Conservation (phyloP, 2,888 invertebrate genomes). For the Luperina testacea region DNA sequence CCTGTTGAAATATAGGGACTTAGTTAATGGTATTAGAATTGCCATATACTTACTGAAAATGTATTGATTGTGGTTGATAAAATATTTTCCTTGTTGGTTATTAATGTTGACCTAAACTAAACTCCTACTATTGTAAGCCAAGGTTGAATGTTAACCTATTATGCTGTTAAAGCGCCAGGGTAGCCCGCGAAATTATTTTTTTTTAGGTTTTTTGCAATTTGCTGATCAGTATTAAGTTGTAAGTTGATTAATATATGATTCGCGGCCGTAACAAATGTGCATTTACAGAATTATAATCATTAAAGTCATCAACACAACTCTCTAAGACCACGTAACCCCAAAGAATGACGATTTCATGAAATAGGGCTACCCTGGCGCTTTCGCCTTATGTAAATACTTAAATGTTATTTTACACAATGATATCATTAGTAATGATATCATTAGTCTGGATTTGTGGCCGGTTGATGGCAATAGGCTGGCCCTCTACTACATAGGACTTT, state of each 20-base stretch:
- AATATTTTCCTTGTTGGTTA: neutral
- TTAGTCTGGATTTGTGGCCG: neutral
- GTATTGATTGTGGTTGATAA: neutral
- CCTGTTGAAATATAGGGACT: constrained; percentile 53
- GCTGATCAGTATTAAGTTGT: too few species aligned
- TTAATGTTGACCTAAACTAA: neutral
- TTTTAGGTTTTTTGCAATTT: too few species aligned
- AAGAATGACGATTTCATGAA: too few species aligned
- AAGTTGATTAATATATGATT: too few species aligned
- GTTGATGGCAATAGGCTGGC: neutral
- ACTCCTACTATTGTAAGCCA: neutral
- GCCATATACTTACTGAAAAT: neutral
- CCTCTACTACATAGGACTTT: neutral
- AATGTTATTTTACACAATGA: neutral
- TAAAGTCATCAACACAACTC: too few species aligned
- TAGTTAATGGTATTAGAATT: neutral
- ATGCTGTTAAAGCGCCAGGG: too few species aligned
- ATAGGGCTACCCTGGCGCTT: too few species aligned
- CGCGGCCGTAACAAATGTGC: too few species aligned
- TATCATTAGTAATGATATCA: neutral
- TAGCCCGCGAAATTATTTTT: too few species aligned
- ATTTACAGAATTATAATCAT: too few species aligned
- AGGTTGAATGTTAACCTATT: neutral
- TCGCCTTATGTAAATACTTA: neutral
- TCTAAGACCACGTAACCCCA: too few species aligned